phyloP scores from a whole-genome alignment of 2,113 vertebrate species.

The Grus americana region DNA sequence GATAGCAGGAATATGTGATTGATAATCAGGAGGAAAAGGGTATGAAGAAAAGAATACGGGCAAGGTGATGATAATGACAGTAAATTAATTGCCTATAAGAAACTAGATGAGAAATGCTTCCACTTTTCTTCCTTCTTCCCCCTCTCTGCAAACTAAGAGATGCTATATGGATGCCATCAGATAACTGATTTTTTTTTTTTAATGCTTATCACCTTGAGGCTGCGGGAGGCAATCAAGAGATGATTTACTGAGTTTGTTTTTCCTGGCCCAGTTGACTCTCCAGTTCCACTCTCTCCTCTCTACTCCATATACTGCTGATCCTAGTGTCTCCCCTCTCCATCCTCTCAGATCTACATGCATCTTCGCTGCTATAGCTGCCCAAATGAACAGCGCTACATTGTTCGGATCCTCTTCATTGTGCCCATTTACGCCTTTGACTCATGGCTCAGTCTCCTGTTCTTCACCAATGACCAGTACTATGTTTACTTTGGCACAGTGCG shows the following conservation, averaged over 20 bases:
- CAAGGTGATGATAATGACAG: background rate
- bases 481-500: slow-evolving; percentile 95
- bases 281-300: background rate
- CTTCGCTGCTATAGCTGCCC: slow-evolving; percentile 94
- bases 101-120: background rate
- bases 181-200: background rate
- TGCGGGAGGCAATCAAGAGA: background rate
- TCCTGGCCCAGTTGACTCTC: background rate
- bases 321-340: background rate
- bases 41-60: background rate
- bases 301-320: background rate
- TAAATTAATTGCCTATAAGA: background rate
- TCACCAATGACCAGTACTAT: slow-evolving; percentile 98
- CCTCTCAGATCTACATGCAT: slow-evolving; percentile 94
- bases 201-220: background rate
- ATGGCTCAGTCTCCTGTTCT: slow-evolving; percentile 98
- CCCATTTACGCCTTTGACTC: slow-evolving; percentile 97
- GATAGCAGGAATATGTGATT: background rate
- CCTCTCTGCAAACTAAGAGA: background rate
- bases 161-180: background rate
- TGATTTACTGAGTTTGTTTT: background rate
- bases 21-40: background rate
- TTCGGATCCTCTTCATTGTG: slow-evolving; percentile 95
- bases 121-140: background rate
- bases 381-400: slow-evolving; percentile 94